Evolutionary conservation across 2,113 vertebrate genomes (phyloP), one percentile per base, ranked within the genome.

Genomic region (Platanista minor): DNA sequence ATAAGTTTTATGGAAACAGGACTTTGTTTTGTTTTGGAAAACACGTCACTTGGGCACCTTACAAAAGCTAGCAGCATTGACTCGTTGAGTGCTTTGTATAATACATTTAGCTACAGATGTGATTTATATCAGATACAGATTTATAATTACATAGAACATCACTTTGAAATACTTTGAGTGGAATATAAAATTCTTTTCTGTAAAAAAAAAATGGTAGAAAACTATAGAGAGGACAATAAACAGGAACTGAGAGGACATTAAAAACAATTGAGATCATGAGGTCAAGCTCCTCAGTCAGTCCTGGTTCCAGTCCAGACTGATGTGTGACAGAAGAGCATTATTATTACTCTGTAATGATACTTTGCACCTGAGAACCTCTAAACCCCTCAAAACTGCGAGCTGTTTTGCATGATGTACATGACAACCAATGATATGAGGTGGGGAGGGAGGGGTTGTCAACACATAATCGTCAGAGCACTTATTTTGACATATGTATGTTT

Each of bases 281-380:
- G 95, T 98, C 94, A 98, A 97, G 90, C 71, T 74, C 96, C 97
- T 98, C 95, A 98, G 97, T 98, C 96, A 98, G 93, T 91, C 96
- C 98, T 98, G 36, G n/a, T 97, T 97, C 95, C 92, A 95, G 81
- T 87, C 52, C 46, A 80, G 54, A 95, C 57, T 97, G 96, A 98
- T 93, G 92, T 90, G 87, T 97, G 94, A 97, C 69, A 96, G 88
- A 98, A 89, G 72, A 97, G 84, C 10, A 72, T 97, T 97, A 97
- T 97, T 97, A 97, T 97, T 97, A 96, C 86, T 98, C 93, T 98
- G 95, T 97, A 98, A 98, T 98, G 97, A 98, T 36, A 95, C 66
- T 95, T 98, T 83, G 92, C 72, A 90, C 69, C 64, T 97, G 94
- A 96, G 95, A 97, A 85, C 54, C 97, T 98, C 95, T 97, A 97